phyloP scores from a whole-genome alignment of 2,797 vertebrate genomes.

The Poeciliopsis presidionis region DNA sequence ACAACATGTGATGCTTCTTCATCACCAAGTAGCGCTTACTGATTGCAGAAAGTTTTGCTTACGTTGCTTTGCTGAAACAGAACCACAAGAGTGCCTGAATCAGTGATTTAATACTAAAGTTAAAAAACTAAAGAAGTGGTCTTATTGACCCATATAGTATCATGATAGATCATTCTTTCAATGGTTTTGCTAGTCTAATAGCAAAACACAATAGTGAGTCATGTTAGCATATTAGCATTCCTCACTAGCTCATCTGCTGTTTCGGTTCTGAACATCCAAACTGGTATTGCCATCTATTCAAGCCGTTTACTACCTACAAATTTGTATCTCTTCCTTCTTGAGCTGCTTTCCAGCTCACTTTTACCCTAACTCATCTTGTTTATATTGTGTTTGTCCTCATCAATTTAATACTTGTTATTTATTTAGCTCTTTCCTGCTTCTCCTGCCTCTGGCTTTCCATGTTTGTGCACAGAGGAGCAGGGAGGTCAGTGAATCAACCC shows the following conservation, averaged over 20 bases:
- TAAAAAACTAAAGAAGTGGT: not conserved
- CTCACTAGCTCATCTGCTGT: not conserved
- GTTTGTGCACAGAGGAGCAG: not conserved
- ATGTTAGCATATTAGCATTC: not conserved
- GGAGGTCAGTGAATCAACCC: not conserved
- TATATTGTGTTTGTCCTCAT: not conserved
- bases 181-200: not conserved
- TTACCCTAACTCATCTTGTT: not conserved
- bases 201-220: not conserved
- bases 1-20: not conserved
- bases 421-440: not conserved
- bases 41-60: not conserved
- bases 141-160: not conserved
- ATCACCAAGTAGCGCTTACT: not conserved
- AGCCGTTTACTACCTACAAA: not conserved
- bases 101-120: not conserved
- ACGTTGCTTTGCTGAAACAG: not conserved
- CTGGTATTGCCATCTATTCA: not conserved
- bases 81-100: not conserved
- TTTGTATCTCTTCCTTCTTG: not conserved
- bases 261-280: not conserved
- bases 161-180: not conserved
- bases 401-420: not conserved
- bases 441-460: not conserved
- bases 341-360: not conserved